These are phyloP conservation scores for Linurgus olivaceus DNA, from an alignment of 2,797 vertebrate species.

Conservation along the genomic window DNA sequence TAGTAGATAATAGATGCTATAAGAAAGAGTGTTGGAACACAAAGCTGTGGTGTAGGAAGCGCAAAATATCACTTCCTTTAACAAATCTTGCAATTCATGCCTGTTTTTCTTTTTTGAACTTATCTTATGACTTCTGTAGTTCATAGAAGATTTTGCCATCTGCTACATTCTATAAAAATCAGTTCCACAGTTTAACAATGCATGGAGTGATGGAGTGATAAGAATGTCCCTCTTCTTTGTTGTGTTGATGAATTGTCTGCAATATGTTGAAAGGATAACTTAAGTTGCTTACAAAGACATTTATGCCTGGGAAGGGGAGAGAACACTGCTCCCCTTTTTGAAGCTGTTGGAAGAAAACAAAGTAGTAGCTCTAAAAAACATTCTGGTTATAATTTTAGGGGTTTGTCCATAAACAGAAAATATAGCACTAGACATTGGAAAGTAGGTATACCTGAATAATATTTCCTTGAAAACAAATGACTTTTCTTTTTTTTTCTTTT, in stretches of 20 bases:
- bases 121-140: not conserved
- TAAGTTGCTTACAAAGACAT: not conserved
- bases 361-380: not conserved
- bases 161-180: not conserved
- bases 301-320: not conserved
- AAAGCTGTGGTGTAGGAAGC: slow-evolving; percentile 13
- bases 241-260: not conserved
- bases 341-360: not conserved
- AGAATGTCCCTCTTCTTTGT: not conserved
- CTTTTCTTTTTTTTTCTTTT: not conserved
- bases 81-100: not conserved
- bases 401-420: not conserved
- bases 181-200: not conserved
- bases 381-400: not conserved
- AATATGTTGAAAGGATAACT: not conserved
- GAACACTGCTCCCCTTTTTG: not conserved
- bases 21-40: not conserved
- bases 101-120: not conserved
- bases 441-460: not conserved
- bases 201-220: not conserved
- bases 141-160: not conserved
- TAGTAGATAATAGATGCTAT: not conserved
- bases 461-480: not conserved
- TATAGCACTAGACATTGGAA: not conserved
- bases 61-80: not conserved